phyloP scores from a whole-genome alignment of 1,140 invertebrate genomes.

The Cepaea nemoralis region DNA sequence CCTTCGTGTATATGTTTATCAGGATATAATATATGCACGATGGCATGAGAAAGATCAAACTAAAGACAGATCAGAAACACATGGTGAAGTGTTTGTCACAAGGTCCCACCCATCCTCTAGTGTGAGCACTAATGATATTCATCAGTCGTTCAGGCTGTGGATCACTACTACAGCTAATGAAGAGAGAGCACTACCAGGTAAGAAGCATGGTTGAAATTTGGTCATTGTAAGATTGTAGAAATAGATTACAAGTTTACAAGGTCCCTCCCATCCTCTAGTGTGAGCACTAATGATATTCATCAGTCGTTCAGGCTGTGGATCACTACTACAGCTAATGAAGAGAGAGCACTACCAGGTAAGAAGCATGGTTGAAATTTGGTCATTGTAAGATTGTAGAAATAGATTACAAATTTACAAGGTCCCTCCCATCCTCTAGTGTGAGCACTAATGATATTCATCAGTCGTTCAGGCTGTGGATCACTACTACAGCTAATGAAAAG shows the following conservation, averaged over 20 bases:
- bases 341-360: constrained; percentile 60
- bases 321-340: constrained; percentile 56
- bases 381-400: too few relatives aligned
- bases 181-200: constrained; percentile 61
- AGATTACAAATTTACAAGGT: too few relatives aligned
- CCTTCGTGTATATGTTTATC: too few relatives aligned
- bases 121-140: constrained; percentile 44
- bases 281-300: constrained; percentile 46
- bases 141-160: constrained; percentile 64
- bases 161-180: constrained; percentile 59
- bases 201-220: too few relatives aligned
- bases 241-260: too few relatives aligned
- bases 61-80: constrained; percentile 47
- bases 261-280: constrained; percentile 46
- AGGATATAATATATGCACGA: constrained; percentile 64
- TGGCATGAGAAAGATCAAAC: constrained; percentile 52
- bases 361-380: too few relatives aligned
- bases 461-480: constrained; percentile 65
- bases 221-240: too few relatives aligned
- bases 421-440: constrained; percentile 44
- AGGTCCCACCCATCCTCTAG: constrained; percentile 47
- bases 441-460: constrained; percentile 48
- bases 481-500: constrained; percentile 54
- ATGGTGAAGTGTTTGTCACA: constrained; percentile 56
- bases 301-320: constrained; percentile 65